Base-by-base conservation (phyloP, 2,797 vertebrate species). In the Benthosema pterotum region DNA sequence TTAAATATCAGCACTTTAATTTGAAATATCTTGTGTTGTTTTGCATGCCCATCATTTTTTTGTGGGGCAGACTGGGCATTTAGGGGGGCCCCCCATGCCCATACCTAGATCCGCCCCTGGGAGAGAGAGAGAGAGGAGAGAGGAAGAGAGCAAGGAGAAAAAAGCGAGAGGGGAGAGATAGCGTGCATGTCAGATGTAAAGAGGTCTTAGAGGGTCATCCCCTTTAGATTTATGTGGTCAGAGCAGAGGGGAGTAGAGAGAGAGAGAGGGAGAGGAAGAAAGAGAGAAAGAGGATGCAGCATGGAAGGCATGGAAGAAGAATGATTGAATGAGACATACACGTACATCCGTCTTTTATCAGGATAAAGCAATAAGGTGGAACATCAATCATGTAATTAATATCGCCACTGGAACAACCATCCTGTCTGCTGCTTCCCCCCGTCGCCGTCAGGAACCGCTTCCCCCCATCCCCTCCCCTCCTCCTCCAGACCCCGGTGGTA, bases 131-230 rank as follows among this genome's bases (percentile, higher is more conserved):
- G 13, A 59, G 47, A 52, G 49, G 46, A 43, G 32, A 15, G 22
- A 15, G 28, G n/a, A 15, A 56, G 38, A 9, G 54, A 43, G 16
- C 18, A n/a, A 19, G 54, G 11, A 15, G 18, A 42, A 16, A 4
- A 52, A n/a, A 1, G 12, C 28, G 64, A 69, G 63, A n/a, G n/a
- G n/a, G 71, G 64, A 74, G 69, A 71, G 57, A 25, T 69, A 79
- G 78, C 72, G 74, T 88, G 83, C 70, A 66, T 73, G 75, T 89
- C 64, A 76, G 78, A 83, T 79, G 71, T 72, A 74, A 83, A 84
- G 78, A 82, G 77, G 79, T 85, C 79, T 76, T 75, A 32, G 62
- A 75, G 73, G 80, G 82, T 88, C 81, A 77, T 65, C 57, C 69
- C 59, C 57, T 64, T 60, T 66, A 71, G 74, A 82, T 83, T 81